Conservation (phyloP, 2,113 vertebrate genomes). For the Entelurus aequoreus region DNA sequence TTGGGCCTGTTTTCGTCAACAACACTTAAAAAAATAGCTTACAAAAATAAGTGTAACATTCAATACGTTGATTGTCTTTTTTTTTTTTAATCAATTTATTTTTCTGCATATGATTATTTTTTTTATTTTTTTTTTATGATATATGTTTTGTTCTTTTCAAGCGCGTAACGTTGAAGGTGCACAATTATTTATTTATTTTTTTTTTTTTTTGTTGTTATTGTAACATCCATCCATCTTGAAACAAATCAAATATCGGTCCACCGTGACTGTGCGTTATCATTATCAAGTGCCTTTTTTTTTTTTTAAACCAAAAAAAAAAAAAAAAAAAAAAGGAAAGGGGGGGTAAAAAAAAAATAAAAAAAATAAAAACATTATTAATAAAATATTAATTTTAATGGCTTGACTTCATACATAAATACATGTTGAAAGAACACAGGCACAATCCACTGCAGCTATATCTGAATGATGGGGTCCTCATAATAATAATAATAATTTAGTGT, state of each 20-base stretch:
- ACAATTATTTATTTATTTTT: conserved; percentile 63
- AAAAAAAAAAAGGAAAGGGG: conserved; percentile 75
- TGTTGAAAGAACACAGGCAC: conserved; percentile 97
- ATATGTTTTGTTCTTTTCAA: conserved; percentile 85
- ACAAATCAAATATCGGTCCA: conserved; percentile 92
- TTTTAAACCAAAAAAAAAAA: conserved; percentile 75
- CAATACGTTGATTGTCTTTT: conserved; percentile 97
- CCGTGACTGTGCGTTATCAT: conserved; percentile 97
- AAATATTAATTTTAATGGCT: conserved; percentile 99
- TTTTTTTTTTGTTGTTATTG: conserved; percentile 54
- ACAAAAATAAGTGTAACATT: conserved; percentile 99
- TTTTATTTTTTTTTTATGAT: conserved; percentile 22
- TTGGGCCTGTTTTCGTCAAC: conserved; percentile 80
- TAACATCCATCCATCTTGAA: conserved; percentile 61
- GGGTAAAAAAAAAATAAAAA: conserved; percentile 40
- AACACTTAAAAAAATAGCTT: conserved; percentile 91
- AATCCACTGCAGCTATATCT: conserved; percentile 88
- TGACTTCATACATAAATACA: conserved; percentile 99
- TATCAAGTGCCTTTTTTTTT: conserved; percentile 70
- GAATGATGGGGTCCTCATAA: conserved; percentile 74
- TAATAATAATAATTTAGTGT: background rate
- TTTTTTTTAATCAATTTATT: conserved; percentile 85
- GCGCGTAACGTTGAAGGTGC: conserved; percentile 87
- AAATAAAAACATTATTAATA: conserved; percentile 98
- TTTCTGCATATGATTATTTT: conserved; percentile 79